Evolutionary conservation across 2,113 vertebrate genomes (phyloP), one percentile per base, ranked within the genome.

Genomic region (Rhinoderma darwinii): DNA sequence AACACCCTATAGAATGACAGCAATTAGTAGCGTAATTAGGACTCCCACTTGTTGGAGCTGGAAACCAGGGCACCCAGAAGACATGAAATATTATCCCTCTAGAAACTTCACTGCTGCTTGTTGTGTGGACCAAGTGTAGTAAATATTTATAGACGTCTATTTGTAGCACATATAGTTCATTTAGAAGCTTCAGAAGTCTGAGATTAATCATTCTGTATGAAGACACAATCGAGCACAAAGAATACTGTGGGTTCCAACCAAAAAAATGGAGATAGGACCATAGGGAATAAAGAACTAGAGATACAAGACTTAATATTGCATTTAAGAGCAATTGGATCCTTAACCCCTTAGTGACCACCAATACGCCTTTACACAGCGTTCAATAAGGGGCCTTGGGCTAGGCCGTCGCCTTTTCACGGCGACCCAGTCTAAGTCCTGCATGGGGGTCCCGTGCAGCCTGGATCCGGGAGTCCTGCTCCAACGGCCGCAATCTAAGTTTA

Each of bases 1-100:
- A n/a, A 47, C 22, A 30, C 41, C 39, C 39, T 44, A 75, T 75
- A 75, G 73, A 75, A 72, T 72, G 35, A 72, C 35, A 72, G 68
- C 68, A 75, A 75, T 75, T 47, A 47, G 73, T 75, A 47, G 39
- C 20, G 14, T 75, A 75, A 75, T 75, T 75, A 75, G 41, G n/a
- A 27, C 39, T 44, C 41, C 41, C 73, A 75, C 14, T 75, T 47
- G 39, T 44, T 47, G 73, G 17, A 27, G 41, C 25, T 15, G 73
- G 22, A 73, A 75, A 27, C 20, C 41, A 75, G 73, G 68, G 68
- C 68, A 72, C 37, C 68, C 68, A 72, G 37, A 70, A 1, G 68
- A 75, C 73, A 75, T 75, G 73, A 43, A 75, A 75, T 75, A 75
- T 75, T n/a, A 75, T 20, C 12, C 22, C 39, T n/a, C 25, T 17